These are phyloP conservation scores for Amphimedon queenslandica DNA, from an alignment of 37 sponge, comb jelly and placozoan genomes.

Conservation along the genomic window DNA sequence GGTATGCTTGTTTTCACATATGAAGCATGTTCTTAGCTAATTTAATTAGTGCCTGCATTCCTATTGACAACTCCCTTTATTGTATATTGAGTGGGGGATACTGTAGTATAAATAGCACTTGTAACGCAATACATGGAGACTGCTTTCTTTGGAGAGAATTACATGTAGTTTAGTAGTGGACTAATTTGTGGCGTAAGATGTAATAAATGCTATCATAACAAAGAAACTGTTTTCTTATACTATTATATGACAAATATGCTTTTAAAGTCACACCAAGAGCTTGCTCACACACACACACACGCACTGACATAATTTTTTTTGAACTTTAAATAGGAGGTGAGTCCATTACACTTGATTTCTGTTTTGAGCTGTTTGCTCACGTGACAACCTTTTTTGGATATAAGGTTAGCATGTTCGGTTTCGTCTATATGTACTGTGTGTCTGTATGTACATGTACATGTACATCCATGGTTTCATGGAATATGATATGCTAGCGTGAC, in stretches of 20 bases:
- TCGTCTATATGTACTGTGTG: too few relatives aligned
- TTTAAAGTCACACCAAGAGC: background rate
- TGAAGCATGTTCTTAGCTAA: background rate
- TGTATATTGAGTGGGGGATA: too few relatives aligned
- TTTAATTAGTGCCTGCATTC: background rate
- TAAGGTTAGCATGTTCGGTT: slow-evolving; percentile 74
- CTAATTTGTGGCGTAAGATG: too few relatives aligned
- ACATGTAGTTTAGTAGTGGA: too few relatives aligned
- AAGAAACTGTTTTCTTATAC: slow-evolving; percentile 2
- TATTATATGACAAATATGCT: background rate
- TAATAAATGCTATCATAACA: too few relatives aligned
- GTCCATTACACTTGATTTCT: slow-evolving; percentile 75
- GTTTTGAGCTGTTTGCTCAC: slow-evolving; percentile 97
- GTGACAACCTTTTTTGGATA: slow-evolving; percentile 97
- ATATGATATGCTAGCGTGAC: background rate
- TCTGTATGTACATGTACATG: too few relatives aligned
- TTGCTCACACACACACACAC: background rate
- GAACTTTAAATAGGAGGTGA: slow-evolving; percentile 37
- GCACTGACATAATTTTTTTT: too few relatives aligned
- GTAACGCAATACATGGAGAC: too few relatives aligned
- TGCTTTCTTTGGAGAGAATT: too few relatives aligned
- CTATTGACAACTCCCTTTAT: too few relatives aligned
- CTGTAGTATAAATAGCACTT: too few relatives aligned
- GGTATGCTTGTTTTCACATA: slow-evolving; percentile 10
- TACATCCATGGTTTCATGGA: too few relatives aligned